A percentile compares a stretch with the other conserved stretches of the same genome.
Evolutionary conservation across 2,113 vertebrate species (phyloP).

Genomic region (Petrocephalus microphthalmus): DNA sequence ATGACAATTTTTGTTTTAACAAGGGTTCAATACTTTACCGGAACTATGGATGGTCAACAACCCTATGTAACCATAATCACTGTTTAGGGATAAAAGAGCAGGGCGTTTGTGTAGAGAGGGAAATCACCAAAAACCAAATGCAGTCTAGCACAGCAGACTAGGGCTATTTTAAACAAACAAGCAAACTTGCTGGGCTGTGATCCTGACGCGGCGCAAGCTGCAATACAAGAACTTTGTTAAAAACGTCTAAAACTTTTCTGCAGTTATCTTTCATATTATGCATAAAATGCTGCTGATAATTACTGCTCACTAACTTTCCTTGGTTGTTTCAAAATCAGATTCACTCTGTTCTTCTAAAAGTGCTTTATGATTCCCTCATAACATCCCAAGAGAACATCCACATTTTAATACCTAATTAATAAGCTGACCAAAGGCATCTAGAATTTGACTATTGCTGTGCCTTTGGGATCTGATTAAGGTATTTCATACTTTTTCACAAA

Average conservation of each 20-base stretch:
- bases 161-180: neutral
- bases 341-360: slow-evolving; percentile 1
- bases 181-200: neutral
- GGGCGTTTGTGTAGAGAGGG: neutral
- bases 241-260: neutral
- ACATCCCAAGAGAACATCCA: neutral
- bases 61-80: neutral
- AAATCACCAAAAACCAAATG: neutral
- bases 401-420: neutral
- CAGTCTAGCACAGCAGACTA: neutral
- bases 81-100: neutral
- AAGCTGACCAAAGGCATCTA: neutral
- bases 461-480: neutral
- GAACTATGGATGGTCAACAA: neutral
- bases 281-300: neutral
- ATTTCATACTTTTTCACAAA: neutral
- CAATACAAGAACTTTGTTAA: neutral
- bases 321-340: neutral
- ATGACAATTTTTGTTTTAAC: neutral
- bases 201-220: neutral
- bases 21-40: neutral
- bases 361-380: neutral
- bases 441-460: neutral
- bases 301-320: neutral
- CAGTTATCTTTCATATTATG: neutral